Base-by-base conservation (phyloP, 1,140 invertebrate species). In the Doryteuthis pealeii region DNA sequence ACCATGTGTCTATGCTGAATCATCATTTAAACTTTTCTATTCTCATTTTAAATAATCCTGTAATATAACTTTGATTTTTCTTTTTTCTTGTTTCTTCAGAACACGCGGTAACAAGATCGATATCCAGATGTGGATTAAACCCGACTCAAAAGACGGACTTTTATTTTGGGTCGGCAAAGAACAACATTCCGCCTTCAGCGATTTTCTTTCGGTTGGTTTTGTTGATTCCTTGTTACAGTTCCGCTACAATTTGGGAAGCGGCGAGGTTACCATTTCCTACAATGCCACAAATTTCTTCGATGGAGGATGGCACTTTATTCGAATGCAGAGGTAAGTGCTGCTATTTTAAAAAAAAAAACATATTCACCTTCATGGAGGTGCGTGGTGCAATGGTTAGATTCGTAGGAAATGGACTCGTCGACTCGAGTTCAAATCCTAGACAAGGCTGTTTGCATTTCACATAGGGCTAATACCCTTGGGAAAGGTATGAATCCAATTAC, bases 251-350 rank as follows among this genome's bases (percentile, higher is more conserved):
- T 92, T 88, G 92, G 94, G 77, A 91, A 93, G 82, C 92, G 94
- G 74, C 10, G 93, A 95, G 81, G 88, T 84, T 5, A 76, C 83
- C 49, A 92, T 97, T 22, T 90, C 92, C 74, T 95, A 95, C 79
- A 97, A 97, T 89, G 90, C 91, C 76, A 94, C 94, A n/a, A 92
- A 91, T 86, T 91, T 97, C 40, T 93, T 96, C 87, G 95, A 98
- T 88, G 95, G 95, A 71, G 90, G 95, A 54, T 98, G 96, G 96
- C 96, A 98, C 88, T 90, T 93, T 75, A 91, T 97, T 32, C 91
- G 93, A 87, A 93, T 94, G 35, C 92, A 94, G 40, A 94, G 96
- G 96, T 97, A 89, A 87, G 82, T 43, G 15, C n/a, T n/a, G n/a
- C n/a, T n/a, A n/a, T n/a, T n/a, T n/a, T n/a, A n/a, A n/a, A n/a